Evolutionary conservation across 2,797 vertebrate genomes (phyloP).

Genomic region (Enteromius radiatus): DNA sequence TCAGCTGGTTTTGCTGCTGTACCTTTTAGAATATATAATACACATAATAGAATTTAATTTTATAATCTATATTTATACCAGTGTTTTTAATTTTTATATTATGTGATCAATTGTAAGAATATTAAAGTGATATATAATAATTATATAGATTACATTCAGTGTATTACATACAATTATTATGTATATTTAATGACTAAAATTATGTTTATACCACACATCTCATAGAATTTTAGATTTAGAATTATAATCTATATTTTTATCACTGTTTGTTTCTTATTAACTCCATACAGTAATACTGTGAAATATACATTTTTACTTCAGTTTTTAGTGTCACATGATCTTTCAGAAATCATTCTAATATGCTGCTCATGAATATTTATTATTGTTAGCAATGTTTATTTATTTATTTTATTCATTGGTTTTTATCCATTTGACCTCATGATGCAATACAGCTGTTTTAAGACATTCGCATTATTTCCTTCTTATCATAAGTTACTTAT

Average conservation of each 20-base stretch:
- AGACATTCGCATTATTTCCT: neutral
- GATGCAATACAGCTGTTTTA: neutral
- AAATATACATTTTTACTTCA: neutral
- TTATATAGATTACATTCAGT: neutral
- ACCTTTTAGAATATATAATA: no score
- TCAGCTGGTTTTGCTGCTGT: no score
- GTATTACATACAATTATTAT: neutral
- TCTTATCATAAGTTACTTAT: neutral
- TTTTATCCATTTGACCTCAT: neutral
- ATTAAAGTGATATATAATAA: neutral
- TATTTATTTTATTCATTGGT: neutral
- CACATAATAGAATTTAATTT: no score
- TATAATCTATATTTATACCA: neutral
- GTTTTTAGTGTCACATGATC: neutral
- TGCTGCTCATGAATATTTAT: neutral
- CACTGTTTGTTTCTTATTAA: no score
- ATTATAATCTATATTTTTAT: no score
- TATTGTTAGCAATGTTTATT: neutral
- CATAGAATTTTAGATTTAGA: neutral
- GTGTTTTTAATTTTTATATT: neutral
- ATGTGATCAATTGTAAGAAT: neutral
- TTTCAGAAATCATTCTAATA: neutral
- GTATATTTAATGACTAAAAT: neutral
- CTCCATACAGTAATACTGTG: neutral
- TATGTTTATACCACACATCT: no score